Evolutionary conservation across 2,113 vertebrate genomes (phyloP).

Genomic region (Phycodurus eques): DNA sequence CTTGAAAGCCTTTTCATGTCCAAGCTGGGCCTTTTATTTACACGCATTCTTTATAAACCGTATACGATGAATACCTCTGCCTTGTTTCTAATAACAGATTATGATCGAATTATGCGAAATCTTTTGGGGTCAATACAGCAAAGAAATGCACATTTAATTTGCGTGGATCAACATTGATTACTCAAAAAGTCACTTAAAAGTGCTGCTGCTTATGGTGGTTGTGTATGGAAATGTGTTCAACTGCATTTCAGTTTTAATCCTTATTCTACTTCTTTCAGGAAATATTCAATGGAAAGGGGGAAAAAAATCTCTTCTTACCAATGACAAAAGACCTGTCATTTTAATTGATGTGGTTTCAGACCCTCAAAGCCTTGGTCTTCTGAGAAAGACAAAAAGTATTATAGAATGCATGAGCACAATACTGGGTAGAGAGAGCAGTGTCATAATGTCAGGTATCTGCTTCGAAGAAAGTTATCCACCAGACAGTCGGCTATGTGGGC

Average conservation of each 20-base stretch:
- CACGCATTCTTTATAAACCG: background rate
- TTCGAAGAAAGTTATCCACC: slow-evolving; percentile 28
- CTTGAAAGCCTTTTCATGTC: background rate
- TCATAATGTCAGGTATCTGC: slow-evolving; percentile 21
- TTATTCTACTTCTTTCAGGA: background rate
- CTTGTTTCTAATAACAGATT: background rate
- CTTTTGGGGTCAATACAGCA: background rate
- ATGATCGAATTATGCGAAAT: background rate
- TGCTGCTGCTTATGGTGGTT: background rate
- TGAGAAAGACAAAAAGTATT: slow-evolving; percentile 27
- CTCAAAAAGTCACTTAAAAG: background rate
- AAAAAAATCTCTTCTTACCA: background rate
- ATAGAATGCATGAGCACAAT: slow-evolving; percentile 30
- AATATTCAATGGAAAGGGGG: background rate
- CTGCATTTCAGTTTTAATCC: background rate
- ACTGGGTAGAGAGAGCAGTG: slow-evolving; percentile 8
- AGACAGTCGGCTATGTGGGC: slow-evolving; percentile 26
- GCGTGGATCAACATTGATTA: background rate
- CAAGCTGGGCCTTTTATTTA: background rate
- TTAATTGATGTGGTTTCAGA: slow-evolving; percentile 5
- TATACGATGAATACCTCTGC: background rate
- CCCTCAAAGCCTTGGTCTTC: slow-evolving; percentile 33
- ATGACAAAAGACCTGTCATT: background rate
- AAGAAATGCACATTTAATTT: background rate
- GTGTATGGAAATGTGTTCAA: background rate